A percentile compares a stretch with the other conserved stretches of the same genome.
phyloP scores from a whole-genome alignment of 2,113 vertebrate genomes.

The Ophthalmolycus amberensis region DNA sequence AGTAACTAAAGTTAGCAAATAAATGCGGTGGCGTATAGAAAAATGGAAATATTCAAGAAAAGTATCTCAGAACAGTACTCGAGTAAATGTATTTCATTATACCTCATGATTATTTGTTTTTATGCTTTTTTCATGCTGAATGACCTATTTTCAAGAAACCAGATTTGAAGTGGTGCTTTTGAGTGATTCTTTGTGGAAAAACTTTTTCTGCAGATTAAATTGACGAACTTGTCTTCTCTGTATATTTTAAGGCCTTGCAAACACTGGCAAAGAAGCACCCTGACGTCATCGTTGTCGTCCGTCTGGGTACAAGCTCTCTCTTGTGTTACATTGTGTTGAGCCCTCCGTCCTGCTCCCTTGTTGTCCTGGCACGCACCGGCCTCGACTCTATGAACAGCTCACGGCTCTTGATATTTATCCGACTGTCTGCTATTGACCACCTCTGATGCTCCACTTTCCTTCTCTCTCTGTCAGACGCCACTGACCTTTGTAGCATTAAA shows the following conservation, averaged over 20 bases:
- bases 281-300: constrained; percentile 46
- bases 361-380: not conserved
- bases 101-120: not conserved
- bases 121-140: not conserved
- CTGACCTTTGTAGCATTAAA: constrained; percentile 79
- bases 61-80: not conserved
- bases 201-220: not conserved
- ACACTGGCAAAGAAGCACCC: constrained; percentile 63
- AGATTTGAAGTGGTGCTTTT: not conserved
- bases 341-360: not conserved
- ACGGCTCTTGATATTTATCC: constrained; percentile 39
- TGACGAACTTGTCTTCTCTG: not conserved
- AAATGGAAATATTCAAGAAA: not conserved
- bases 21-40: not conserved
- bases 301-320: constrained; percentile 46
- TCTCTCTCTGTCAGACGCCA: constrained; percentile 59
- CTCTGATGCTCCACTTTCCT: constrained; percentile 14
- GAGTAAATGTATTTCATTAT: not conserved
- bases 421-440: constrained; percentile 25
- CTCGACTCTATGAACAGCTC: not conserved
- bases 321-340: not conserved
- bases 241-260: constrained; percentile 50
- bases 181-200: not conserved
- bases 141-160: not conserved
- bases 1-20: no score